Base-by-base conservation (phyloP, 2,797 vertebrate genomes). In the Acanthopagrus latus region DNA sequence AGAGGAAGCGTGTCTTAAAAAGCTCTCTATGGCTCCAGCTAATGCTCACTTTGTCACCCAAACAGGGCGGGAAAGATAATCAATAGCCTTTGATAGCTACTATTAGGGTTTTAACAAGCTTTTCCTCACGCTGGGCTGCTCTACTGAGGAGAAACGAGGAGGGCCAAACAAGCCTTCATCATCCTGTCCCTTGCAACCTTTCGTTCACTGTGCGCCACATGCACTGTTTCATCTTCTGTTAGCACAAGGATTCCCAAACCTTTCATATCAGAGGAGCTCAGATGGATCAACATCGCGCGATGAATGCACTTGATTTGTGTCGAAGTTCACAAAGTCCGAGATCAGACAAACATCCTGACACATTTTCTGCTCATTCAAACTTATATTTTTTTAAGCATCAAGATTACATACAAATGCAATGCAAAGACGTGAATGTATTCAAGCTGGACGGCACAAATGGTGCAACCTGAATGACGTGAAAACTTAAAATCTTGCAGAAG, bases 21-120 rank as follows among this genome's bases (percentile, higher is more conserved):
- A 88, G 86, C 91, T 77, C 86, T 90, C 85, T 83, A 46, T 90
- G 77, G 88, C 83, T 93, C 85, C 82, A 85, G 88, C 92, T 96
- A 95, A 96, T 96, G 95, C 95, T 95, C 94, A 94, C 78, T 92
- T 95, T 96, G 95, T 95, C 95, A 96, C 94, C 93, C 94, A 95
- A 96, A 96, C 92, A 87, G 94, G 91, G 94, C 89, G 69, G 89
- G 95, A 97, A 95, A 93, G 95, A 93, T 96, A 96, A 97, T 97
- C 96, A 95, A 96, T 97, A 96, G 90, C 93, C 95, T 94, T 95
- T 95, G 94, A 96, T 95, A 95, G 94, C 93, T 87, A 91, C 93
- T 90, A 94, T 93, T 94, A 94, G 94, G 89, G 94, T 94, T 95
- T 91, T 94, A 95, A 96, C 94, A 95, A 95, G 94, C 92, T 94